Conservation (phyloP, 2,888 invertebrate genomes). For the Epirrhoe tristata region DNA sequence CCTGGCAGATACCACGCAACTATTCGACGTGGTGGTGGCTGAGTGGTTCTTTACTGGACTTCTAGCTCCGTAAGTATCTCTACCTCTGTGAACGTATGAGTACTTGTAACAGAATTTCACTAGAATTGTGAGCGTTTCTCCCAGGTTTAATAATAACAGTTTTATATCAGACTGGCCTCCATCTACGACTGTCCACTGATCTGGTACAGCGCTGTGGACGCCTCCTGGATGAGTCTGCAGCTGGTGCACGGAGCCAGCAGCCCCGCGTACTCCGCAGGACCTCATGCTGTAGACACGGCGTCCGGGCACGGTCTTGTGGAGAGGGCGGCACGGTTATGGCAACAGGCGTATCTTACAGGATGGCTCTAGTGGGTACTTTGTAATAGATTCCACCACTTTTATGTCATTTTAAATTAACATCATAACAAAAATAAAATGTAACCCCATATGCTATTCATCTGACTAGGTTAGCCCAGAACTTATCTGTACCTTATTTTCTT, state of each 20-base stretch:
- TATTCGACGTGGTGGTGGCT: slow-evolving; percentile 60
- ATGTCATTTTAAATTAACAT: not conserved
- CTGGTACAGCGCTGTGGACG: slow-evolving; percentile 62
- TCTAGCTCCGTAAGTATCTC: slow-evolving; percentile 62
- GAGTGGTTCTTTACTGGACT: slow-evolving; percentile 66
- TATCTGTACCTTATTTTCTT: no score
- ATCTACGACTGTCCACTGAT: slow-evolving; percentile 63
- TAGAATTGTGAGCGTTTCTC: no score
- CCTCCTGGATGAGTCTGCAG: slow-evolving; percentile 57
- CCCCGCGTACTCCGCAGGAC: slow-evolving; percentile 52
- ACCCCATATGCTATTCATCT: not conserved
- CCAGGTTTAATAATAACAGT: not conserved
- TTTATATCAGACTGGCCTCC: slow-evolving; percentile 53
- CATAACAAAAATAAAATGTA: not conserved
- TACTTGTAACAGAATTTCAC: no score
- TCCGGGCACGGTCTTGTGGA: slow-evolving; percentile 46
- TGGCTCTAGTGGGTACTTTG: slow-evolving; percentile 58
- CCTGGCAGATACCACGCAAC: slow-evolving; percentile 47
- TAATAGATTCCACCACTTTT: not conserved
- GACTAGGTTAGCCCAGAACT: not conserved
- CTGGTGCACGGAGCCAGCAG: slow-evolving; percentile 59
- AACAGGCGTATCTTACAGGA: slow-evolving; percentile 53
- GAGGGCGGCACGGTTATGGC: slow-evolving; percentile 50
- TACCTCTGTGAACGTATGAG: not conserved
- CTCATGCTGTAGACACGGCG: slow-evolving; percentile 42